Evolutionary conservation across 2,797 vertebrate species (phyloP).

Genomic region (Loriculus beryllinus): DNA sequence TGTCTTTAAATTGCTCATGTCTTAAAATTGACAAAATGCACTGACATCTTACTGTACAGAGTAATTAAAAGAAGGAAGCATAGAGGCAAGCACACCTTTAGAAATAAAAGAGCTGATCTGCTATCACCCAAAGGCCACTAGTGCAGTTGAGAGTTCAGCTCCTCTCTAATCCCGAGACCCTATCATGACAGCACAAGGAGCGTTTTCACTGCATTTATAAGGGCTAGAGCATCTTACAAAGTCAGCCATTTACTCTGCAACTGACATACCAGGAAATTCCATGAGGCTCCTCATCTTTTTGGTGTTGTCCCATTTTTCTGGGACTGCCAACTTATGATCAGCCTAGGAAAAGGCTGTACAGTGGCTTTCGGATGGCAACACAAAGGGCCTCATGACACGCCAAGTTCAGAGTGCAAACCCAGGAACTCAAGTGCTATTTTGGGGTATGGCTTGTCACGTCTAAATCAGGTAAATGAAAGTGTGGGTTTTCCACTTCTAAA

Average conservation of each 20-base stretch:
- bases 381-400: rapidly evolving
- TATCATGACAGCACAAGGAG: not conserved
- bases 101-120: not conserved
- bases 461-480: not conserved
- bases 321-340: not conserved
- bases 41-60: not conserved
- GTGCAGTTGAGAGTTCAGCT: not conserved
- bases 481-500: not conserved
- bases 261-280: not conserved
- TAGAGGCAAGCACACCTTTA: not conserved
- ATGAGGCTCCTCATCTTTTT: not conserved
- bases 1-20: not conserved
- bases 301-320: not conserved
- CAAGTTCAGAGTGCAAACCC: not conserved
- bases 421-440: not conserved
- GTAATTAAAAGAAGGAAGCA: not conserved
- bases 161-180: not conserved
- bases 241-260: not conserved
- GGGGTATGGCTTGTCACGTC: not conserved
- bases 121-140: not conserved
- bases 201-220: not conserved
- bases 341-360: not conserved
- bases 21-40: not conserved
- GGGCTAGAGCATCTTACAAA: not conserved
- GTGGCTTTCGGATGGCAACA: not conserved